These are phyloP conservation scores for Philereme vetulata DNA, from an alignment of 2,888 invertebrate species.

Conservation along the genomic window DNA sequence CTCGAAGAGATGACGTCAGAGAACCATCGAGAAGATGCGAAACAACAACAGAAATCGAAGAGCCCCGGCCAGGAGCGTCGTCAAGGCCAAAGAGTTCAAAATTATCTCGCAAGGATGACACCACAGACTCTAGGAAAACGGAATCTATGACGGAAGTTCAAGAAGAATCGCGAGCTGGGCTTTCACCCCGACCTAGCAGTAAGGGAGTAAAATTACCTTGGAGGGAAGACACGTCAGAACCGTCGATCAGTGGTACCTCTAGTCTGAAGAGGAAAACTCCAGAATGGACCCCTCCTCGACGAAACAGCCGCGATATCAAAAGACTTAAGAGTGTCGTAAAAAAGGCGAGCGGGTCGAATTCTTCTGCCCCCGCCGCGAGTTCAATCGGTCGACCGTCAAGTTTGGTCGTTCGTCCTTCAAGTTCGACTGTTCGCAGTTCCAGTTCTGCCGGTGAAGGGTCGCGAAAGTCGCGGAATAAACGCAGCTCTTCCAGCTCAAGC, in stretches of 20 bases:
- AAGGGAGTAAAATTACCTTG: constrained; percentile 5
- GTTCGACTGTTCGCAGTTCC: background rate
- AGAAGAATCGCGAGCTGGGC: constrained; percentile 9
- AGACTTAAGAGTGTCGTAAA: constrained; percentile 75
- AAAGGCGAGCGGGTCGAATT: constrained; percentile 49
- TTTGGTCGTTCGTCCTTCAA: background rate
- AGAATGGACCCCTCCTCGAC: constrained; percentile 26
- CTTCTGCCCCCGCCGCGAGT: background rate
- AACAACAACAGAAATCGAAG: background rate
- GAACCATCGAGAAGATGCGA: background rate
- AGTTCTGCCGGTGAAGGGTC: background rate
- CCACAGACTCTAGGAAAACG: constrained; percentile 2
- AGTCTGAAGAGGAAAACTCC: constrained; percentile 12
- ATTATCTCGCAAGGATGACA: constrained; percentile 6
- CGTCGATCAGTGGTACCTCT: constrained; percentile 2
- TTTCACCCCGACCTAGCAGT: constrained; percentile 7
- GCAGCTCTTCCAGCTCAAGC: background rate
- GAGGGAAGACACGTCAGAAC: constrained; percentile 5
- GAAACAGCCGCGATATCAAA: constrained; percentile 55
- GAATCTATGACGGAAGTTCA: constrained; percentile 4
- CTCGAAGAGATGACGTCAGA: background rate
- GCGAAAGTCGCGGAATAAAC: background rate
- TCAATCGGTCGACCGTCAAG: constrained; percentile 1
- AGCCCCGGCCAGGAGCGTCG: background rate
- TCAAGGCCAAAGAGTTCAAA: background rate